phyloP scores from a whole-genome alignment of 2,113 vertebrate genomes.

The Sarotherodon lohbergeri region DNA sequence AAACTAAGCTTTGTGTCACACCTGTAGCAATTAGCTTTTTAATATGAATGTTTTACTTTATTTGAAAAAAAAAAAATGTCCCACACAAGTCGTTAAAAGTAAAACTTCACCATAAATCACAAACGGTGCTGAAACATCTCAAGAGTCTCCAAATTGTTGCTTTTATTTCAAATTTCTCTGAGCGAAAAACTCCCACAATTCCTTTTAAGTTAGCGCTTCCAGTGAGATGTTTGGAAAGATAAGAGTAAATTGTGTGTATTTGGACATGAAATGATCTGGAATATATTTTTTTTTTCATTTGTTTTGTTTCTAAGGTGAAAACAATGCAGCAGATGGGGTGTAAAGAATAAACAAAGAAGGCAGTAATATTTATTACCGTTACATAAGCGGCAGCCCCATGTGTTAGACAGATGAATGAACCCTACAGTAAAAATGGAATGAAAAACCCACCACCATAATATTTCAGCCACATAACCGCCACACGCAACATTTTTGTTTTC shows the following conservation, averaged over 20 bases:
- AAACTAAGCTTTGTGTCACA: not conserved
- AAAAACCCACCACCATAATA: not conserved
- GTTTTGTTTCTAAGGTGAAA: not conserved
- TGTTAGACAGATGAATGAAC: not conserved
- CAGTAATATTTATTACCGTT: not conserved
- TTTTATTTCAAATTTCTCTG: not conserved
- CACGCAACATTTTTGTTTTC: not conserved
- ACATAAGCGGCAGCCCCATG: not conserved
- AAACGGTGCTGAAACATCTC: rapidly evolving
- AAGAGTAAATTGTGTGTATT: not conserved
- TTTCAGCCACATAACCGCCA: not conserved
- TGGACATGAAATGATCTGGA: not conserved
- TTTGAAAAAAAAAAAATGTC: not conserved
- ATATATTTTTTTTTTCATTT: not conserved
- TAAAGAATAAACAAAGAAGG: not conserved
- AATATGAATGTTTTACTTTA: not conserved
- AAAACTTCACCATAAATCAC: not conserved
- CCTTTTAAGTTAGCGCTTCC: not conserved
- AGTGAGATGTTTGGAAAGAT: not conserved
- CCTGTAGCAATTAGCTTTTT: not conserved
- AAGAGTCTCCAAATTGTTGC: not conserved
- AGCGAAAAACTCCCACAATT: not conserved
- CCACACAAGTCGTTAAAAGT: not conserved
- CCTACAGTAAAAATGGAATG: not conserved
- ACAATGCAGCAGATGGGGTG: not conserved